These are phyloP conservation scores for Siniperca knerii DNA, from an alignment of 2,113 vertebrate species.

Conservation along the genomic window DNA sequence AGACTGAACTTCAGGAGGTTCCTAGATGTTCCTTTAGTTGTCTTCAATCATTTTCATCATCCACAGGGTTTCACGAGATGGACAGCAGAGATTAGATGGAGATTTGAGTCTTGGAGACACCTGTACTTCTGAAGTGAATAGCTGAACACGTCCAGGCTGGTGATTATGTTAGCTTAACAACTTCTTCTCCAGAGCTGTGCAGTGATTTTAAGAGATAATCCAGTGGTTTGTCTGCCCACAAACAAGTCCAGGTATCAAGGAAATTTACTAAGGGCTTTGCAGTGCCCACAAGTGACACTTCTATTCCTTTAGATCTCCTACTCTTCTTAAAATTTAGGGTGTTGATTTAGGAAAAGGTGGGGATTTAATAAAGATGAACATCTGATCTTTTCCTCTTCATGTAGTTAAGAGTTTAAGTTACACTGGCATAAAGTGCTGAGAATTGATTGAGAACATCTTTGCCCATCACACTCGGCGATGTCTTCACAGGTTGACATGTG, in stretches of 20 bases:
- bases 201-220: constrained; percentile 13
- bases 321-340: neutral
- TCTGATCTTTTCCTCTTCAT: constrained; percentile 24
- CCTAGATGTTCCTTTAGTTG: neutral
- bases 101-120: neutral
- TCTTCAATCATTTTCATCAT: constrained; percentile 2
- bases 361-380: neutral
- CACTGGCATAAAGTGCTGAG: neutral
- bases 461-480: neutral
- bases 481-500: neutral
- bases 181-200: constrained; percentile 10
- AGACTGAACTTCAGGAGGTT: constrained; percentile 15
- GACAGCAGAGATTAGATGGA: neutral
- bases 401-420: neutral
- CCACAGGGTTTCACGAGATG: neutral
- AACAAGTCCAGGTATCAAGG: neutral
- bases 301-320: neutral
- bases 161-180: neutral
- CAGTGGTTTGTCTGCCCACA: neutral
- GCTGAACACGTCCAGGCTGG: neutral
- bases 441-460: neutral
- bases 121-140: neutral
- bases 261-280: neutral
- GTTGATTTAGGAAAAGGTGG: neutral
- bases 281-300: neutral